These are phyloP conservation scores for Hydropsyche betteni DNA, from an alignment of 2,888 invertebrate genomes.

Conservation along the genomic window DNA sequence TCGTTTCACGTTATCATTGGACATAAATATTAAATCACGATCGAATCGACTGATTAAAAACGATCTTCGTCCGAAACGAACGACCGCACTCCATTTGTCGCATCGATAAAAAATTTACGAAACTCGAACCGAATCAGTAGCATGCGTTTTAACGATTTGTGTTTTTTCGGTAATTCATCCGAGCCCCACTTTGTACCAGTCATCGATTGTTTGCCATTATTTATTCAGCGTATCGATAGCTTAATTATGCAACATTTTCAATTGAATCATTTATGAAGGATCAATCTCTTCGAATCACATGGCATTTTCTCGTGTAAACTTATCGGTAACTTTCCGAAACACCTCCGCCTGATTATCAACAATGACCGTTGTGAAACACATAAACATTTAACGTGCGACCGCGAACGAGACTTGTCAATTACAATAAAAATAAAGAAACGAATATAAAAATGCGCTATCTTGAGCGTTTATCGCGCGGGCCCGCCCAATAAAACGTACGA, in stretches of 20 bases:
- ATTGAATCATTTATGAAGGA: too few relatives aligned
- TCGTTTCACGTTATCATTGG: too few relatives aligned
- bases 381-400: conserved; percentile 3
- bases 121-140: conserved; percentile 7
- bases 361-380: not conserved
- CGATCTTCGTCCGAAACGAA: too few relatives aligned
- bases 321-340: not conserved
- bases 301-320: not conserved
- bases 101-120: conserved; percentile 10
- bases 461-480: not conserved
- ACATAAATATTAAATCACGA: too few relatives aligned
- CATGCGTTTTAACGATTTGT: conserved; percentile 12
- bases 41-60: too few relatives aligned
- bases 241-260: too few relatives aligned
- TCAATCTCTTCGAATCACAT: too few relatives aligned
- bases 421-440: conserved; percentile 21
- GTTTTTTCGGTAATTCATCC: not conserved
- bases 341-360: not conserved
- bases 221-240: too few relatives aligned
- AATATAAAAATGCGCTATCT: conserved; percentile 1
- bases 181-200: not conserved
- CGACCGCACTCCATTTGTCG: not conserved
- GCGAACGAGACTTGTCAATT: conserved; percentile 28
- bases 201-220: too few relatives aligned
- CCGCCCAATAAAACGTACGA: conserved; percentile 3